phyloP scores from a whole-genome alignment of 2,888 invertebrate species.

The Lysandra coridon region DNA sequence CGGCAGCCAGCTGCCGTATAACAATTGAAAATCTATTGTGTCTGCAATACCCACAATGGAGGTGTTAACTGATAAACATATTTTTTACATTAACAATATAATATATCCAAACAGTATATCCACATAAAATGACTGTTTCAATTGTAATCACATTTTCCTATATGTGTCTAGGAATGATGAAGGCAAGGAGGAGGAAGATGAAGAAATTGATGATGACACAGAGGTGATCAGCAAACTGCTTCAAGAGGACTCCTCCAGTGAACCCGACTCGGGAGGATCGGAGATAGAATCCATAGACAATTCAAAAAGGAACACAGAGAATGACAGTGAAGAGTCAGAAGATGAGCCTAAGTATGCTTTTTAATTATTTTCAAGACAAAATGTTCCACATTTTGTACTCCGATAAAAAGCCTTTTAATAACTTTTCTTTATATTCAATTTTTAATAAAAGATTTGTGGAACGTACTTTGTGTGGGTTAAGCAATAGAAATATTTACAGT shows the following conservation, averaged over 20 bases:
- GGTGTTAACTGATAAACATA: too few species aligned
- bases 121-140: background rate
- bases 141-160: background rate
- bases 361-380: background rate
- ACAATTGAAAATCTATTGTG: too few species aligned
- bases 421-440: too few species aligned
- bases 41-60: too few species aligned
- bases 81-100: too few species aligned
- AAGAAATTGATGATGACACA: conserved; percentile 59
- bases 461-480: background rate
- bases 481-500: background rate
- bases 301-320: conserved; percentile 47
- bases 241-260: conserved; percentile 61
- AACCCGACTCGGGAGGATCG: conserved; percentile 57
- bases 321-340: conserved; percentile 41
- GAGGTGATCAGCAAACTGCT: conserved; percentile 68
- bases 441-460: too few species aligned
- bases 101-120: background rate
- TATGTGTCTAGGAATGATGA: conserved; percentile 42
- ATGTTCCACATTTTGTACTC: too few species aligned
- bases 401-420: too few species aligned
- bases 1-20: too few species aligned
- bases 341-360: conserved; percentile 44
- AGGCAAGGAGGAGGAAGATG: conserved; percentile 46
- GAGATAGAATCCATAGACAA: conserved; percentile 53